Conservation (phyloP, 2,113 vertebrate genomes). For the Tetrao urogallus region DNA sequence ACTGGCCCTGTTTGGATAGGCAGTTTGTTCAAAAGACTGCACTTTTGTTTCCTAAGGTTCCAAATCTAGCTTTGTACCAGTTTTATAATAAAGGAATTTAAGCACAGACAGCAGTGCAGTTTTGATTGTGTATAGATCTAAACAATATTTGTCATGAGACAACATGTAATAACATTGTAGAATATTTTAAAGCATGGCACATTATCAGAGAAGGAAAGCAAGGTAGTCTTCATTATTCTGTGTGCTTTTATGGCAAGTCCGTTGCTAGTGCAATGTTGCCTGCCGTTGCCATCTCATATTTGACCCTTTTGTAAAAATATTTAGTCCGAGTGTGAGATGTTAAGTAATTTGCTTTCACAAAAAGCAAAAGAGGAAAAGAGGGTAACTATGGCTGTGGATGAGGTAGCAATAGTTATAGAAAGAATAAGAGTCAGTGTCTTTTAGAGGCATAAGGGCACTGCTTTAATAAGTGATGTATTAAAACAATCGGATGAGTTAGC, state of each 20-base stretch:
- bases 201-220: background rate
- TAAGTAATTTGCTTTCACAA: background rate
- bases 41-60: background rate
- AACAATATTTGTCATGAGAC: background rate
- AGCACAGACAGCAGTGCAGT: background rate
- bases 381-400: background rate
- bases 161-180: background rate
- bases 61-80: background rate
- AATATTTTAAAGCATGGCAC: background rate
- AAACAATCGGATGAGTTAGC: background rate
- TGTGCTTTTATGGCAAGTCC: background rate
- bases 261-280: background rate
- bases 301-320: background rate
- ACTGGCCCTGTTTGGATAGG: background rate
- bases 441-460: background rate
- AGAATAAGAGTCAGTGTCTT: background rate
- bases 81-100: background rate
- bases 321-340: background rate
- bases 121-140: background rate
- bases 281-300: background rate
- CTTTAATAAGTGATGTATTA: background rate
- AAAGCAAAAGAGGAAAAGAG: background rate
- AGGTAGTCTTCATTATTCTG: background rate
- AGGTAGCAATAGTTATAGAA: background rate
- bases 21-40: background rate